phyloP scores from a whole-genome alignment of 2,113 vertebrate species.

The Leptobrachium ailaonicum region DNA sequence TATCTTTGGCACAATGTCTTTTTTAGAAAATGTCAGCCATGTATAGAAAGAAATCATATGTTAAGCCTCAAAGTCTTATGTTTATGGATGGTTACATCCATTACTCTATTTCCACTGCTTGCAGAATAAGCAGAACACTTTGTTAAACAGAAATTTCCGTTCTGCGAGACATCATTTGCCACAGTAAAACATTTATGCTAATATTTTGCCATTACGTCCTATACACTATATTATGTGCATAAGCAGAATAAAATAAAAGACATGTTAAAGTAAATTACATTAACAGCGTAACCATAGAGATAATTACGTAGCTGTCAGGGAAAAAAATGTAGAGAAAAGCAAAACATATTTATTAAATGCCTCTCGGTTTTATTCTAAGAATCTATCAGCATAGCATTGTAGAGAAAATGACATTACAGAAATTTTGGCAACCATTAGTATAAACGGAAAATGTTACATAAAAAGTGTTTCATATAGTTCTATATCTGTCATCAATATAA shows the following conservation, averaged over 20 bases:
- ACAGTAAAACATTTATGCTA: constrained; percentile 3
- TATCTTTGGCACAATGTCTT: not conserved
- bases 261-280: not conserved
- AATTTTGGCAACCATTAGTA: no score
- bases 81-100: constrained; percentile 23
- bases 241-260: not conserved
- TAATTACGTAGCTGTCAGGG: not conserved
- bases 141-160: constrained; percentile 34
- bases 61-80: constrained; percentile 26
- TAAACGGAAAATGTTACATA: no score
- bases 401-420: no score
- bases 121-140: constrained; percentile 15
- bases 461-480: no score
- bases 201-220: not conserved
- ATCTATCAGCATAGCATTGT: not conserved
- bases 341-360: no score
- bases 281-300: constrained; percentile 1
- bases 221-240: not conserved
- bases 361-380: not conserved
- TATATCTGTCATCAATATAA: no score
- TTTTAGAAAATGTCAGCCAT: constrained; percentile 18
- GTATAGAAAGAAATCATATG: constrained; percentile 14
- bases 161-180: constrained; percentile 37
- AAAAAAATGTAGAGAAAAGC: not conserved
- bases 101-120: constrained; percentile 11